phyloP scores from a whole-genome alignment of 1,140 invertebrate genomes.

The Neodiprion fabricii region DNA sequence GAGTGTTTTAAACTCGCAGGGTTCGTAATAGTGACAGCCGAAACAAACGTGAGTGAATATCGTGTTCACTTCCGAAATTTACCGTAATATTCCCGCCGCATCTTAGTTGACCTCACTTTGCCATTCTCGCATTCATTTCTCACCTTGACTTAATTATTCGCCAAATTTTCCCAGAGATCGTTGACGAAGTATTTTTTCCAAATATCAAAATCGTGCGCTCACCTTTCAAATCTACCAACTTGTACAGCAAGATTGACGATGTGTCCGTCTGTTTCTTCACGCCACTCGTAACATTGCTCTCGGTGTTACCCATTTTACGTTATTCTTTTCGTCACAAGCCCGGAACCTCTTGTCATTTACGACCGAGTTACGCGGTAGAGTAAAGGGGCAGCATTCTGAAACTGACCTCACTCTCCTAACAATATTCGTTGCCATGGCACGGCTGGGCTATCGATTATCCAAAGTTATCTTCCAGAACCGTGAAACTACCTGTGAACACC shows the following conservation, averaged over 20 bases:
- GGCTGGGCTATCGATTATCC: conserved; percentile 23
- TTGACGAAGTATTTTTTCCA: no score
- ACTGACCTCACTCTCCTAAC: neutral
- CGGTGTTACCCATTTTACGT: conserved; percentile 85
- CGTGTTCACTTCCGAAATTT: no score
- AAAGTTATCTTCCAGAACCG: neutral
- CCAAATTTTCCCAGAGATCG: no score
- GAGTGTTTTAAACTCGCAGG: no score
- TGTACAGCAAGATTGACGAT: conserved; percentile 80
- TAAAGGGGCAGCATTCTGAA: conserved; percentile 1
- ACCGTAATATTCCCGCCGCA: no score
- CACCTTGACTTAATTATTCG: no score
- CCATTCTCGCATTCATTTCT: no score
- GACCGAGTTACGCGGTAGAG: neutral
- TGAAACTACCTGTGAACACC: no score
- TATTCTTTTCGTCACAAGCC: neutral
- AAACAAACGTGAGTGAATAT: no score
- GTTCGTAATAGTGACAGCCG: no score
- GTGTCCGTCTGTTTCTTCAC: conserved; percentile 91
- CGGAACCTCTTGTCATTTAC: no score
- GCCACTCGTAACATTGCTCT: conserved; percentile 89
- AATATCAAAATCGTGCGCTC: conserved; percentile 25
- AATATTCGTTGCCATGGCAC: conserved; percentile 18
- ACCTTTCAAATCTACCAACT: conserved; percentile 88
- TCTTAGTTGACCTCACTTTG: no score